Evolutionary conservation across 1,140 invertebrate species (phyloP), one percentile per base, ranked within the genome.

Genomic region (Drosophila sturtevanti): DNA sequence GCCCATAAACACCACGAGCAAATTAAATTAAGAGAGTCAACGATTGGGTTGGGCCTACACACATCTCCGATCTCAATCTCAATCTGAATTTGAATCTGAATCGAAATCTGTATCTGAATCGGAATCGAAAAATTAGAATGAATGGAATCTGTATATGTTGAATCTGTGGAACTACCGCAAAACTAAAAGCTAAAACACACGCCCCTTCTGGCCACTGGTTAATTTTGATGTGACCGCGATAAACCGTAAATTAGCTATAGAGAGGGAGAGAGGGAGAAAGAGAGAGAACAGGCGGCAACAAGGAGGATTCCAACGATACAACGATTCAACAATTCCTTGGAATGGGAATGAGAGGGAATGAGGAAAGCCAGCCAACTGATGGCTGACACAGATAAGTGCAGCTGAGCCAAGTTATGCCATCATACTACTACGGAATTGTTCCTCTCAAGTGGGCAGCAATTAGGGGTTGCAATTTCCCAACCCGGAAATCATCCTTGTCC

Each of bases 391-490:
- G 82, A 86, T 86, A 86, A 87, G 75, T 77, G 79, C 79, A 82
- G 75, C 79, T 82, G 75, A 76, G 74, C 48, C 35, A 55, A 44
- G 52, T 35, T n/a, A n/a, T n/a, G n/a, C n/a, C n/a, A n/a, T n/a
- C n/a, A n/a, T n/a, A n/a, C n/a, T n/a, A n/a, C n/a, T n/a, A n/a
- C 21, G 14, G 18, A 51, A 51, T 38, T 41, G 38, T 51, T 66
- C 16, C 70, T 68, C 71, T 87, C 68, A 89, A 87, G 82, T 87
- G 82, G 82, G 55, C 72, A 75, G 76, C 79, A 87, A 87, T 87
- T 87, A 87, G 84, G 82, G 82, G 82, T 89, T 86, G 79, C 72
- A 73, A 69, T 35, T 64, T 52, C 63, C 51, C 12, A 52, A 61
- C 44, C 61, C 80, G 78, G 67, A 86, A 86, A 76, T 76, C 65